Conservation (phyloP, 2,888 invertebrate species). For the Tiliacea citrago region DNA sequence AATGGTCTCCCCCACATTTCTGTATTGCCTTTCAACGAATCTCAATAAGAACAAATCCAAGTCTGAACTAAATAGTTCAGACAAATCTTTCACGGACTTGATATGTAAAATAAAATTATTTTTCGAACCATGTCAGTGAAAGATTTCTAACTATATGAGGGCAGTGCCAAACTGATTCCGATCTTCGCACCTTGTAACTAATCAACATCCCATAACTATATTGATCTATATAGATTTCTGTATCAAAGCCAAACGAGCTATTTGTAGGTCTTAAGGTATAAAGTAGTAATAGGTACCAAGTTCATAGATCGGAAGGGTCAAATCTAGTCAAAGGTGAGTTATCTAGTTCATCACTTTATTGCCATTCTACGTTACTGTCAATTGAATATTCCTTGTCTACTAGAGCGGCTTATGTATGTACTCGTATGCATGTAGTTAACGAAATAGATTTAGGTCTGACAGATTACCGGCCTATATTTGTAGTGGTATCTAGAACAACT, state of each 20-base stretch:
- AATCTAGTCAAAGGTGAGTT: neutral
- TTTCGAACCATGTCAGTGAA: neutral
- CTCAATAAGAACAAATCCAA: neutral
- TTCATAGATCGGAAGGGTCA: constrained; percentile 2
- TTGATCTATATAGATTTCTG: neutral
- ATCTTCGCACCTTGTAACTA: neutral
- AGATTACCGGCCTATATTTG: neutral
- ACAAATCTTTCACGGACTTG: neutral
- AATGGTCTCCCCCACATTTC: neutral
- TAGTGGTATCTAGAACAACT: neutral
- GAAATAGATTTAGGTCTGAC: neutral
- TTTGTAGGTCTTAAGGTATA: neutral
- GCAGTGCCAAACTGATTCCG: neutral
- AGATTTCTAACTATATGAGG: neutral
- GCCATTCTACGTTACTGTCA: neutral
- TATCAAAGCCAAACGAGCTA: neutral
- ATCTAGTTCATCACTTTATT: constrained; percentile 7
- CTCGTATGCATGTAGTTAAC: neutral
- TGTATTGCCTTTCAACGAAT: neutral
- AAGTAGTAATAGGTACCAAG: no score
- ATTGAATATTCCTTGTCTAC: neutral
- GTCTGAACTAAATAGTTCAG: neutral
- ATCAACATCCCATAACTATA: neutral
- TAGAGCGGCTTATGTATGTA: neutral
- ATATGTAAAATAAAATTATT: neutral